Evolutionary conservation across 2,113 vertebrate genomes (phyloP), one percentile per base, ranked within the genome.

Genomic region (Lates calcarifer): DNA sequence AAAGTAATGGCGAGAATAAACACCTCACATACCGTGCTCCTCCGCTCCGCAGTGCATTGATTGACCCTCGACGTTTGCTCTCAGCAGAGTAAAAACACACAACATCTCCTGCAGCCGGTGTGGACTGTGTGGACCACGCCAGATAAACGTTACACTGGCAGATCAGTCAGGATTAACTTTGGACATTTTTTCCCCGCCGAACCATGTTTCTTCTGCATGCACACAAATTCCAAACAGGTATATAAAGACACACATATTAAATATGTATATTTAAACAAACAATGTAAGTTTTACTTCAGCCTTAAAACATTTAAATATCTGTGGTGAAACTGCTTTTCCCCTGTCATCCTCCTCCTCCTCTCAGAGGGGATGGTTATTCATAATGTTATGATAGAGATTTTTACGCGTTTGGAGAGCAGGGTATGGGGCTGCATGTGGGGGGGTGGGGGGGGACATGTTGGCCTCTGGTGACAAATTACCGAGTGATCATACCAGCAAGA

Each of bases 71-170:
- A 90, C 84, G 92, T 94, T 93, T 94, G 95, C 91, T 92, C 92
- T 79, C 78, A 75, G 86, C 81, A 85, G 93, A 84, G 94, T 94
- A 74, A 77, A 96, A n/a, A n/a, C n/a, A 95, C 93, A 87, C 88
- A 74, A 73, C 91, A 71, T 94, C 95, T 94, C 94, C 94, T 95
- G 95, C 94, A 95, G 94, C 95, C 94, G 92, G 89, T 67, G 95
- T 93, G 95, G 95, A 94, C 95, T 91, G 74, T 91, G 74, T 92
- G 93, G 91, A 95, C 94, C 93, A 83, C 68, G 92, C 94, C 96
- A 96, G 94, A 96, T 94, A 96, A 96, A 96, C 96, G 95, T 96
- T 95, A 95, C 96, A 95, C 94, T 94, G 96, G 95, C 95, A 96
- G 96, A 95, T 96, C 97, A 96, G 96, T 96, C 96, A 92, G 94